These are phyloP conservation scores for Cheilosia scutellata DNA, from an alignment of 2,888 invertebrate species.

Conservation along the genomic window DNA sequence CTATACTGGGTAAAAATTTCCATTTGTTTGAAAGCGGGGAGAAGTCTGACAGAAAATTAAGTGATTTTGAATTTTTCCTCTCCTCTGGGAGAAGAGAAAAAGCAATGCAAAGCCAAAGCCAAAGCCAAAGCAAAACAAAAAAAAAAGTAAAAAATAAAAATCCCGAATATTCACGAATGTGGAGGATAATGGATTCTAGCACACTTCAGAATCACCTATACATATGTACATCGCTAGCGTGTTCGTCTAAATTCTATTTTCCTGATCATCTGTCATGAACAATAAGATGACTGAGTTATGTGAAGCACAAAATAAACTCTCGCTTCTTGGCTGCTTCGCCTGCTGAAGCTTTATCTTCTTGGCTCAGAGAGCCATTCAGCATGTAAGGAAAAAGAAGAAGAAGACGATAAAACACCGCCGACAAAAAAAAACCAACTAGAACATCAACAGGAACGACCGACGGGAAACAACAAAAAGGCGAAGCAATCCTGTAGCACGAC, in stretches of 20 bases:
- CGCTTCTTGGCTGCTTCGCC: conserved; percentile 65
- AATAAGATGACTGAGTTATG: conserved; percentile 73
- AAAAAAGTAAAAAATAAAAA: background rate
- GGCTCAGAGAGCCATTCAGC: conserved; percentile 44
- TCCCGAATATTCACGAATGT: conserved; percentile 47
- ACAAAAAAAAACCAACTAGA: conserved; percentile 25
- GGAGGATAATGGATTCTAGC: conserved; percentile 52
- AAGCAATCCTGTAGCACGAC: conserved; percentile 52
- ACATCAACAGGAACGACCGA: conserved; percentile 28
- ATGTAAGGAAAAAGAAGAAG: conserved; percentile 8
- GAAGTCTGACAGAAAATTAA: conserved; percentile 73
- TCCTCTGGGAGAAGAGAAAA: background rate
- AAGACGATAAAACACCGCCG: no score
- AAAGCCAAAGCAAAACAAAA: no score
- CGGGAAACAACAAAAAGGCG: conserved; percentile 64
- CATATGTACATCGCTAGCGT: conserved; percentile 12
- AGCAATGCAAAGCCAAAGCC: background rate
- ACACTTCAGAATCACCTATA: conserved; percentile 27
- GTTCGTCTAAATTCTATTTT: conserved; percentile 71
- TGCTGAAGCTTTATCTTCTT: conserved; percentile 34
- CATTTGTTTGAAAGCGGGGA: conserved; percentile 67
- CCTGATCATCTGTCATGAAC: conserved; percentile 76
- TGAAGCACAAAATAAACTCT: conserved; percentile 73
- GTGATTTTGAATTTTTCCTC: conserved; percentile 73
- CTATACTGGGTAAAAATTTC: conserved; percentile 46